These are phyloP conservation scores for Salarias fasciatus DNA, from an alignment of 2,797 vertebrate species.

Conservation along the genomic window DNA sequence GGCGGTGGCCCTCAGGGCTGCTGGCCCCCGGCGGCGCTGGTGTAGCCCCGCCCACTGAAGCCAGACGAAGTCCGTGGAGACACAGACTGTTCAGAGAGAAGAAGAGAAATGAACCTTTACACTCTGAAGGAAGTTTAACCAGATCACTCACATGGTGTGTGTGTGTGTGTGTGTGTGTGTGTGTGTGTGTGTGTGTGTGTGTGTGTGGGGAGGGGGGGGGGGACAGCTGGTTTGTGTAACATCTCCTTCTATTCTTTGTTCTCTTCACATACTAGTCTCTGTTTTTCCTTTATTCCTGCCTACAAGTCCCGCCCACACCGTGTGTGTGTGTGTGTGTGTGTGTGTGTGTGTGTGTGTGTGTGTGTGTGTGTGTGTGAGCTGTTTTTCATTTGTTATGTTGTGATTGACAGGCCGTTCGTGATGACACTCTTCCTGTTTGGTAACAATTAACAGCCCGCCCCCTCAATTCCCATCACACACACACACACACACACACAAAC, in stretches of 20 bases:
- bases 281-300: conserved; percentile 3
- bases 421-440: conserved; percentile 61
- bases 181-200: conserved; percentile 4
- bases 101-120: too few species aligned
- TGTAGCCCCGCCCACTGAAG: too few species aligned
- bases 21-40: too few species aligned
- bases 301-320: background rate
- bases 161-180: conserved; percentile 7
- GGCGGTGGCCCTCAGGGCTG: too few species aligned
- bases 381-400: conserved; percentile 46
- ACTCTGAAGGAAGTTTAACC: too few species aligned
- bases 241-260: conserved; percentile 1
- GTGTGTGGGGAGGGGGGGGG: too few species aligned
- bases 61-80: too few species aligned
- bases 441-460: conserved; percentile 44
- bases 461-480: conserved; percentile 52
- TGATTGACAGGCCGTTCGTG: conserved; percentile 45
- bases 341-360: conserved; percentile 4
- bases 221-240: conserved; percentile 57
- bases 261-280: conserved; percentile 21
- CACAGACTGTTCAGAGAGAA: too few species aligned
- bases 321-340: conserved; percentile 5
- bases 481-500: too few species aligned
- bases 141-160: too few species aligned
- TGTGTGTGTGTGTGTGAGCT: conserved; percentile 40